Conservation (phyloP, 2,888 invertebrate genomes). For the Pandemis heparana region DNA sequence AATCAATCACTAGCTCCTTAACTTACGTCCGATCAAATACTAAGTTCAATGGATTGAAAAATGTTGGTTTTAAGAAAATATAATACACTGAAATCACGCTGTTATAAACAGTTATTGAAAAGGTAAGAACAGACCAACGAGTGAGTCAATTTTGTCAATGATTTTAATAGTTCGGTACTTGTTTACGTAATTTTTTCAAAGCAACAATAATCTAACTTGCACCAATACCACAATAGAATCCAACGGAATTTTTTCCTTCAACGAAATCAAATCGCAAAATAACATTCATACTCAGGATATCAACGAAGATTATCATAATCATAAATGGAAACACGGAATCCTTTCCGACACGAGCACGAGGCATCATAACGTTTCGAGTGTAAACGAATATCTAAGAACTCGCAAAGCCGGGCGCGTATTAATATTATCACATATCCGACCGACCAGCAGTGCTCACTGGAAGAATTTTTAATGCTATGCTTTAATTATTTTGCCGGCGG, state of each 20-base stretch:
- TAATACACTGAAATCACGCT: too few relatives aligned
- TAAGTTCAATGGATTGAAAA: too few relatives aligned
- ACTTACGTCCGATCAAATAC: too few relatives aligned
- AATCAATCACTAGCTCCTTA: too few relatives aligned
- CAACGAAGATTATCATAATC: conserved; percentile 31
- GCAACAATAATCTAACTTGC: too few relatives aligned
- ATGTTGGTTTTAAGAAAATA: too few relatives aligned
- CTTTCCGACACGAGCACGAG: conserved; percentile 8
- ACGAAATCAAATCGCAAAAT: neutral
- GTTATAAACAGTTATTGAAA: too few relatives aligned
- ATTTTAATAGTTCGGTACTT: too few relatives aligned
- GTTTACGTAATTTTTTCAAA: too few relatives aligned
- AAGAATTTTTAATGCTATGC: conserved; percentile 84
- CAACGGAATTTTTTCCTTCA: neutral
- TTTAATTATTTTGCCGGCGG: conserved; percentile 83
- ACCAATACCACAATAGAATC: too few relatives aligned
- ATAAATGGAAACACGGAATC: conserved; percentile 28
- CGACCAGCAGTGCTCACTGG: conserved; percentile 73
- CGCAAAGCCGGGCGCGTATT: conserved; percentile 68
- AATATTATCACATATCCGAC: conserved; percentile 85
- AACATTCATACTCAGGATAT: conserved; percentile 1
- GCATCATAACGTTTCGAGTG: conserved; percentile 56
- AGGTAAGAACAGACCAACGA: too few relatives aligned
- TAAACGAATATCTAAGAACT: conserved; percentile 59
- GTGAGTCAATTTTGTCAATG: too few relatives aligned